Percentiles rank a stretch among this genome's conserved stretches.
These are phyloP conservation scores for Cassiopea andromeda DNA, from an alignment of 30 jellyfish, hydroid and myxozoan species.

Conservation along the genomic window DNA sequence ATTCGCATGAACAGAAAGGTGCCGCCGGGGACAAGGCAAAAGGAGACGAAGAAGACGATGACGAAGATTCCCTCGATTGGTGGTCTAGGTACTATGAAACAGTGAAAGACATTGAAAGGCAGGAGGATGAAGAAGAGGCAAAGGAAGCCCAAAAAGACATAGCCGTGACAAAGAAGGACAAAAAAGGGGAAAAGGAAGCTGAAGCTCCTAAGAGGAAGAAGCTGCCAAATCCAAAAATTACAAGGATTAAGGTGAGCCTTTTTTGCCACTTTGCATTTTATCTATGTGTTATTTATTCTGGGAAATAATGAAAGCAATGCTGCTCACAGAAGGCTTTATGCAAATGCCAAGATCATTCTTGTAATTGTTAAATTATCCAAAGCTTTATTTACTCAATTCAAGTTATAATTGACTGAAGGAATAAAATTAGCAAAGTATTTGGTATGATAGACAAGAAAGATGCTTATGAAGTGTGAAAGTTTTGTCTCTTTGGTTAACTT, in stretches of 20 bases:
- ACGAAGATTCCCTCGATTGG: constrained; percentile 97
- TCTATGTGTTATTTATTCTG: too few relatives aligned
- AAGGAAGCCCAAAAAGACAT: constrained; percentile 58
- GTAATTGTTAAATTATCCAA: too few relatives aligned
- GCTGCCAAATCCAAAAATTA: constrained; percentile 90
- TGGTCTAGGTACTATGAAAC: constrained; percentile 98
- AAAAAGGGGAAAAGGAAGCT: constrained; percentile 77
- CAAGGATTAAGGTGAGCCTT: constrained; percentile 89
- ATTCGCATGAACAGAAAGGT: constrained; percentile 23
- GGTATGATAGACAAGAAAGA: too few relatives aligned
- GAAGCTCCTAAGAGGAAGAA: constrained; percentile 76
- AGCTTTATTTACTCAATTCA: too few relatives aligned
- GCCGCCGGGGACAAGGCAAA: constrained; percentile 70
- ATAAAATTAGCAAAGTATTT: too few relatives aligned
- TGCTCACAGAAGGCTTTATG: too few relatives aligned
- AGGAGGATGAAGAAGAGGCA: constrained; percentile 76
- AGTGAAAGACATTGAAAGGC: constrained; percentile 84
- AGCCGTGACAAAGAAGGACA: constrained; percentile 73
- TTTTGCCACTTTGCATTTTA: too few relatives aligned
- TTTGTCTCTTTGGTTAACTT: background rate
- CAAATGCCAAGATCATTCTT: too few relatives aligned
- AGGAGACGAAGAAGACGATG: constrained; percentile 92
- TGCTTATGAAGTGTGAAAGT: too few relatives aligned
- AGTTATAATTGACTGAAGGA: too few relatives aligned
- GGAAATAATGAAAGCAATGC: too few relatives aligned